phyloP scores from a whole-genome alignment of 2,888 invertebrate species.

The Lepas anatifera region DNA sequence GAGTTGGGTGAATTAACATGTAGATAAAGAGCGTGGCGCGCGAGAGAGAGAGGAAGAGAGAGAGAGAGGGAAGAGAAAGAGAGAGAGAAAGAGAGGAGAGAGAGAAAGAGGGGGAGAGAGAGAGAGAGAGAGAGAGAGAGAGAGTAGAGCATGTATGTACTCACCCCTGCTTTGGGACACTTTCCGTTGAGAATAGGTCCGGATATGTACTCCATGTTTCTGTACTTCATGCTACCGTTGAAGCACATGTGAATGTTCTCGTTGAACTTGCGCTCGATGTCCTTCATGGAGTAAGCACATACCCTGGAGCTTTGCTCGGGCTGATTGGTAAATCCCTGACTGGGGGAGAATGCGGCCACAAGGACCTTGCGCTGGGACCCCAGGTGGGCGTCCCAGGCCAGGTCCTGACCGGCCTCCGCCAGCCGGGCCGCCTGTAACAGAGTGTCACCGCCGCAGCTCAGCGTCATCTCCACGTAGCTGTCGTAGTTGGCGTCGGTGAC shows the following conservation, averaged over 20 bases:
- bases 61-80: no score
- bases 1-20: no score
- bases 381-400: constrained; percentile 64
- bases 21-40: no score
- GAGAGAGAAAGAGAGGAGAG: no score
- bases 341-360: constrained; percentile 79
- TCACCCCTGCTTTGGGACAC: constrained; percentile 69
- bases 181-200: constrained; percentile 81
- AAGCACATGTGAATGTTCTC: constrained; percentile 97
- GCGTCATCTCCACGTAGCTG: constrained; percentile 90
- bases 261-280: constrained; percentile 82
- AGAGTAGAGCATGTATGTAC: constrained; percentile 28
- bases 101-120: no score
- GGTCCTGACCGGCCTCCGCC: constrained; percentile 67
- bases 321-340: constrained; percentile 72
- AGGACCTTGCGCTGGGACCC: constrained; percentile 66
- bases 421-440: constrained; percentile 90
- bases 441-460: constrained; percentile 75
- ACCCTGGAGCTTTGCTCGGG: constrained; percentile 72
- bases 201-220: constrained; percentile 81
- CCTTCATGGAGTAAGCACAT: constrained; percentile 80
- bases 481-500: constrained; percentile 89
- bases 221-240: constrained; percentile 80
- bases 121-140: no score
- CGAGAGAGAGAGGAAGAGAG: no score